A percentile compares a stretch with the other conserved stretches of the same genome.
phyloP scores from a whole-genome alignment of 2,113 vertebrate species.

The Petromus typicus region DNA sequence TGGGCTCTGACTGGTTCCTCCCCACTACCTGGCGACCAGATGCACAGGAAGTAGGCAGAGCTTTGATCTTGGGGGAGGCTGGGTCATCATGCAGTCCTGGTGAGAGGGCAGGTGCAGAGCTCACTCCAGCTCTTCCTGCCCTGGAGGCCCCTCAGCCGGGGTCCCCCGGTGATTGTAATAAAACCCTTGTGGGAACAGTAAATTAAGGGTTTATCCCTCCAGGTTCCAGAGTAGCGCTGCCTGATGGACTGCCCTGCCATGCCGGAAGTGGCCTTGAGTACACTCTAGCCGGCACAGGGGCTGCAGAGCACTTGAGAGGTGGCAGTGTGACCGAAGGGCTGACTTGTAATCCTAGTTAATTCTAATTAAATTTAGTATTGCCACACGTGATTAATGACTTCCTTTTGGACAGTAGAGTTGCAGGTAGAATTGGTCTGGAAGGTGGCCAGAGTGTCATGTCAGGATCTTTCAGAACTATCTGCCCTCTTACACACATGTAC shows the following conservation, averaged over 20 bases:
- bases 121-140: background rate
- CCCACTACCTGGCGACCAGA: background rate
- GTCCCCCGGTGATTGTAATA: background rate
- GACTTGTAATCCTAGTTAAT: background rate
- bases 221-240: background rate
- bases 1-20: background rate
- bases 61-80: background rate
- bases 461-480: background rate
- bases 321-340: background rate
- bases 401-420: background rate
- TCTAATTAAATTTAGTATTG: background rate
- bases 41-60: background rate
- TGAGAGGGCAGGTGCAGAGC: background rate
- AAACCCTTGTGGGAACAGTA: background rate
- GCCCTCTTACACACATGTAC: background rate
- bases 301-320: background rate
- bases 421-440: background rate
- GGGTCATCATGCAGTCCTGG: background rate
- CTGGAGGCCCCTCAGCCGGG: background rate
- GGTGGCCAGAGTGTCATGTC: background rate
- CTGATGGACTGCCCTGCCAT: background rate
- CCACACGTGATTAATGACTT: background rate
- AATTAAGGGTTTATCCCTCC: background rate
- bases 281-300: fast-evolving
- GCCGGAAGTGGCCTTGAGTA: background rate